Evolutionary conservation across 2,888 invertebrate species (phyloP), one percentile per base, ranked within the genome.

Genomic region (Xylocampa areola): DNA sequence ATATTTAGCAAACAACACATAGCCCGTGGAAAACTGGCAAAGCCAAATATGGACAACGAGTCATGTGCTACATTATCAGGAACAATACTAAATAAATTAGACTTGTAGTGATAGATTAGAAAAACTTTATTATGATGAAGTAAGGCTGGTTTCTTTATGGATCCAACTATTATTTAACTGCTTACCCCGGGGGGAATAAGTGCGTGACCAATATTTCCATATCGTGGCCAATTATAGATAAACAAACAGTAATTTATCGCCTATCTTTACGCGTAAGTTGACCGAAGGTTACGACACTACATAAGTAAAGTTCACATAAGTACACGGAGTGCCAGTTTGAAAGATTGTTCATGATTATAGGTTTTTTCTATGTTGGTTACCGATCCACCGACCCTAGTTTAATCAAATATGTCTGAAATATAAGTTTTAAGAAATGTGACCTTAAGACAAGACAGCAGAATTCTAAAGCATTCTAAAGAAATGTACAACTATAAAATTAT

Each of bases 241-340:
- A 54, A 60, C 16, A 51, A 52, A 67, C 41, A 33, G 44, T 53
- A 60, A 61, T 71, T 60, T 66, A 57, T 43, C 50, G 41, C 43
- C 43, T 67, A 61, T 69, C 68, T 62, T 58, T 72, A 72, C 68
- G 55, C 55, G 50, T 41, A 57, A 44, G 35, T 57, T 55, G 43
- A 27, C 40, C 21, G 39, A 55, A 61, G 48, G 40, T 66, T 67
- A 35, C 61, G 50, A 57, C 48, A 72, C 13, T 16, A 27, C 47
- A 47, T 49, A 61, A 48, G 27, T 44, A 14, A n/a, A 47, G 10
- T 37, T 66, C 19, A n/a, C 29, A 58, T 33, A 30, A 10, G 36
- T 43, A 23, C 32, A 41, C 16, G 27, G 14, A 21, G 8, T 17
- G 7, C 21, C 13, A 0, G 8, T 35, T 37, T 25, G 8, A n/a